A percentile compares a stretch with the other conserved stretches of the same genome.
phyloP scores from a whole-genome alignment of 2,113 vertebrate genomes.

The Cryptotis parvus region DNA sequence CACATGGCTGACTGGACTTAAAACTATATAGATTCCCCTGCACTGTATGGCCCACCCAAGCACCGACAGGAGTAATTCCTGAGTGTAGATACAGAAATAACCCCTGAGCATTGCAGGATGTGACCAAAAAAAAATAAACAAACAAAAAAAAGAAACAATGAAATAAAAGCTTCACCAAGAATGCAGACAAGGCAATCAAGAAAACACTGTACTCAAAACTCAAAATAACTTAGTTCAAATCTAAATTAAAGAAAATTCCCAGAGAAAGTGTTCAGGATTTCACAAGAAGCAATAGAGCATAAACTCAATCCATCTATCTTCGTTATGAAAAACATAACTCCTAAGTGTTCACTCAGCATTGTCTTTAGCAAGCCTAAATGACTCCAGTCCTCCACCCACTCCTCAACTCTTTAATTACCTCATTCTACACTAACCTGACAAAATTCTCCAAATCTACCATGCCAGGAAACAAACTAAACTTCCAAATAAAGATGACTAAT shows the following conservation, averaged over 20 bases:
- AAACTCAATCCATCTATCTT: background rate
- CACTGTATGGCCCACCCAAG: no score
- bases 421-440: background rate
- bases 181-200: background rate
- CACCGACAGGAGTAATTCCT: no score
- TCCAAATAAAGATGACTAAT: conserved; percentile 11
- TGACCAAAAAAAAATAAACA: no score
- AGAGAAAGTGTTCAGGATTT: background rate
- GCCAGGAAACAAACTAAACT: background rate
- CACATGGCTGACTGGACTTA: no score
- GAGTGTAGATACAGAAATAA: no score
- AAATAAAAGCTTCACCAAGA: no score
- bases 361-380: background rate
- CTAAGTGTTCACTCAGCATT: background rate
- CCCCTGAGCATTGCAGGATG: no score
- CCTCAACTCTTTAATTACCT: background rate
- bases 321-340: background rate
- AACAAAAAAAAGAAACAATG: no score
- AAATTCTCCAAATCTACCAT: conserved; percentile 6
- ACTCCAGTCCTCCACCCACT: background rate
- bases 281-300: background rate
- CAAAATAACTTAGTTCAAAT: background rate
- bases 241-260: background rate
- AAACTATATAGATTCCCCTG: no score
- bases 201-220: background rate